Conservation (phyloP, 1,140 invertebrate genomes). For the Drosophila azteca region DNA sequence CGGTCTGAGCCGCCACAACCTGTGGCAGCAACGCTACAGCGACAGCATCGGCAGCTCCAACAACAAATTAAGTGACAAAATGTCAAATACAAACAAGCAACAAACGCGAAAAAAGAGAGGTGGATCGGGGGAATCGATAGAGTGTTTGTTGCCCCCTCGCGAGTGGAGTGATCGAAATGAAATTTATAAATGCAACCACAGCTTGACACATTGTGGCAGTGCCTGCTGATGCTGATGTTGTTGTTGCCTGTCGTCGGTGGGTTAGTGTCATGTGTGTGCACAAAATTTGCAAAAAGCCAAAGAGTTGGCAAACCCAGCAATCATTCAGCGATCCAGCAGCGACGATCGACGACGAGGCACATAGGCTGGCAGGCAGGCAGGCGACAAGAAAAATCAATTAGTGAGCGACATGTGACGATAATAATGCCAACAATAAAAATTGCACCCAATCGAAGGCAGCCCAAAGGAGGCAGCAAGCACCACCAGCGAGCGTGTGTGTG, state of each 20-base stretch:
- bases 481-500: not conserved
- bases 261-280: constrained; percentile 63
- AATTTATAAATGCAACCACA: constrained; percentile 64
- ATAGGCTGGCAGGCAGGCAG: constrained; percentile 58
- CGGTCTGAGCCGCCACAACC: constrained; percentile 26
- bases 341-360: constrained; percentile 48
- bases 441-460: constrained; percentile 28
- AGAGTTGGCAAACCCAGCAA: constrained; percentile 49
- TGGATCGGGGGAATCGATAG: not conserved
- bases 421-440: constrained; percentile 82
- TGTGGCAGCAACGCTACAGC: constrained; percentile 27
- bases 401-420: constrained; percentile 83
- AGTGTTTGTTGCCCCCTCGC: constrained; percentile 6
- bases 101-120: constrained; percentile 10
- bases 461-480: constrained; percentile 4
- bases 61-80: constrained; percentile 82
- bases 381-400: constrained; percentile 84
- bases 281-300: constrained; percentile 64
- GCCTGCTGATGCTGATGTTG: constrained; percentile 51
- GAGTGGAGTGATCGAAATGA: constrained; percentile 59
- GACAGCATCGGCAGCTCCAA: constrained; percentile 46
- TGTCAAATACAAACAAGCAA: constrained; percentile 71
- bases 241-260: constrained; percentile 40
- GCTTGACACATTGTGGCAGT: constrained; percentile 68
- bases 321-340: constrained; percentile 54